phyloP scores from a whole-genome alignment of 2,113 vertebrate species.

The Megaleporinus macrocephalus region DNA sequence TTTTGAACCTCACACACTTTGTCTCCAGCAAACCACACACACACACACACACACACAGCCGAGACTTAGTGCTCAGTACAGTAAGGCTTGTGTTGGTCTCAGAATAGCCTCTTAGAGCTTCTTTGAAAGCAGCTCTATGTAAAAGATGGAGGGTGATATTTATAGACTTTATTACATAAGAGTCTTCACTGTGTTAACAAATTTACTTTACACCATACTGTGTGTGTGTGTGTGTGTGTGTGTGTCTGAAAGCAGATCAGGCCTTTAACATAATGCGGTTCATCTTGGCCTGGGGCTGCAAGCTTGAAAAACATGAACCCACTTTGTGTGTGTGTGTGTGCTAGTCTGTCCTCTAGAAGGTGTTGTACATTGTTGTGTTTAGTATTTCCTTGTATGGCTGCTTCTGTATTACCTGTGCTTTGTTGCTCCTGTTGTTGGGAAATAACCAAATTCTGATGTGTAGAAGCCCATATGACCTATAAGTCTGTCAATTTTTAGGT shows the following conservation, averaged over 20 bases:
- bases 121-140: conserved; percentile 53
- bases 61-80: conserved; percentile 5
- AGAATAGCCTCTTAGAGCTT: conserved; percentile 9
- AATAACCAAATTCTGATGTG: too few relatives aligned
- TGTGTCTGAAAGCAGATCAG: conserved; percentile 5
- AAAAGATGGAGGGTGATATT: conserved; percentile 52
- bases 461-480: too few relatives aligned
- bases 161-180: conserved; percentile 51
- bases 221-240: conserved; percentile 1
- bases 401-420: too few relatives aligned
- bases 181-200: conserved; percentile 43
- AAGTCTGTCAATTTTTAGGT: too few relatives aligned
- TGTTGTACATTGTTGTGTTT: too few relatives aligned
- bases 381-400: too few relatives aligned
- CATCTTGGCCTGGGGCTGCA: conserved; percentile 5
- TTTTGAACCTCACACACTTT: neutral
- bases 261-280: neutral
- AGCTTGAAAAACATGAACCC: neutral
- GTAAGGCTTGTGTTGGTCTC: conserved; percentile 13
- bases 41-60: neutral
- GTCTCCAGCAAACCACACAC: neutral
- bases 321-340: neutral
- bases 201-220: conserved; percentile 36
- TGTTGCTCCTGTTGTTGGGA: too few relatives aligned
- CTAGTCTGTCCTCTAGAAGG: too few relatives aligned